Evolutionary conservation across 2,888 invertebrate species (phyloP), one percentile per base, ranked within the genome.

Genomic region (Spicauda simplicius): DNA sequence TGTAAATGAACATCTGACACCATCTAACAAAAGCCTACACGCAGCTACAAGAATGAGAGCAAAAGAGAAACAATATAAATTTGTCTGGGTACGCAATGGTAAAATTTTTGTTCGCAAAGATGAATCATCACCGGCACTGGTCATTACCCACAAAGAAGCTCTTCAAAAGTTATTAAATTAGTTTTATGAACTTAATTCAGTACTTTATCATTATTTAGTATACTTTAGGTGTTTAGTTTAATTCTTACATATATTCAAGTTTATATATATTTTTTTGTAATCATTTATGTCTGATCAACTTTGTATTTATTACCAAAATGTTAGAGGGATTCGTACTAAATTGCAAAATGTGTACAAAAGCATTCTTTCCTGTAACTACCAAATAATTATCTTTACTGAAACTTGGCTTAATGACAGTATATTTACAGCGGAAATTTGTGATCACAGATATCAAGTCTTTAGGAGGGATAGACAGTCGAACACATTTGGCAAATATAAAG

Each of bases 71-170:
- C 33, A 61, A 7, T 70, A 64, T 52, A 65, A 68, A 18, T 70
- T 64, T 33, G 65, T 68, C 0, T 70, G 70, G 70, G 59, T 68
- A 5, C 58, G 62, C 50, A 63, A 63, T 19, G 64, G 69, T 6
- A 53, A 58, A 30, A 65, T 25, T 25, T 25, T 25, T 5, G 25
- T 25, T 25, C 25, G 25, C 3, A 25, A 25, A 25, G 25, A 25
- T 11, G 56, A 58, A 19, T 33, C 61, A 6, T 58, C 64, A 5
- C 48, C 41, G 10, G 64, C 61, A 11, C 60, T 52, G 18, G 63
- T 55, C 14, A 60, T 69, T n/a, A 52, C 45, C 41, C 25, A 64
- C 3, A 48, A 61, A 0, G 53, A 52, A n/a, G n/a, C n/a, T n/a
- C n/a, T n/a, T n/a, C n/a, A n/a, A n/a, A n/a, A n/a, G n/a, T n/a